Evolutionary conservation across 1,140 invertebrate genomes (phyloP).

Genomic region (Tenebrio molitor): DNA sequence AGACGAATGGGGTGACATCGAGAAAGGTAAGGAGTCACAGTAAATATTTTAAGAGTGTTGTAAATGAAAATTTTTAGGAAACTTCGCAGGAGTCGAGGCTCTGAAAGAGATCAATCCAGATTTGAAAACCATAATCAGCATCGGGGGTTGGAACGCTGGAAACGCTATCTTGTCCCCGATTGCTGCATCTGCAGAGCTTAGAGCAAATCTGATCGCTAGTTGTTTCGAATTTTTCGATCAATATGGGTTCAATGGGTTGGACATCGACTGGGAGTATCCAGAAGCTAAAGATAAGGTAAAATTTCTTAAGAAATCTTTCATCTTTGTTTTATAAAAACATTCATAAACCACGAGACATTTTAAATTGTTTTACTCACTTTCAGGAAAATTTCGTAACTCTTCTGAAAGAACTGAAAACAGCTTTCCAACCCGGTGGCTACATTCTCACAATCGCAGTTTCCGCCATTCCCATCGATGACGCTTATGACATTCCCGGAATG

Average conservation of each 20-base stretch:
- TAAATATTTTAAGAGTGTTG: background rate
- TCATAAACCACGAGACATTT: no score
- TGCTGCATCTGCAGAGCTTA: background rate
- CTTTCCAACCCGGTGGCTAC: conserved; percentile 52
- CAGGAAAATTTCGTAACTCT: conserved; percentile 67
- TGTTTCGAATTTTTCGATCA: conserved; percentile 74
- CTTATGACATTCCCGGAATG: conserved; percentile 86
- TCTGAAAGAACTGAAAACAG: conserved; percentile 55
- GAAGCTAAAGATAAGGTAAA: conserved; percentile 64
- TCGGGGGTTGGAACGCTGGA: conserved; percentile 83
- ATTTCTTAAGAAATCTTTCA: no score
- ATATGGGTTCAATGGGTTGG: conserved; percentile 85
- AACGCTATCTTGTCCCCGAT: conserved; percentile 63
- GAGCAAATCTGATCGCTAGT: conserved; percentile 50
- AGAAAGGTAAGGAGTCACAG: background rate
- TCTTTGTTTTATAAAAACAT: no score
- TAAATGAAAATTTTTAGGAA: conserved; percentile 62
- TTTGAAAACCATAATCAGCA: conserved; percentile 76
- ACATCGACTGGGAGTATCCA: conserved; percentile 90
- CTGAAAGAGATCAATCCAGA: conserved; percentile 72
- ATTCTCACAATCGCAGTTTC: conserved; percentile 55
- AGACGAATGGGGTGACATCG: conserved; percentile 27
- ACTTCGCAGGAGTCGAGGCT: conserved; percentile 67
- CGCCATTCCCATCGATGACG: conserved; percentile 58
- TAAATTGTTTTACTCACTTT: no score